Percentiles rank a stretch among this genome's conserved stretches.
These are phyloP conservation scores for Lithophane semibrunnea DNA, from an alignment of 2,888 invertebrate genomes.

Conservation along the genomic window DNA sequence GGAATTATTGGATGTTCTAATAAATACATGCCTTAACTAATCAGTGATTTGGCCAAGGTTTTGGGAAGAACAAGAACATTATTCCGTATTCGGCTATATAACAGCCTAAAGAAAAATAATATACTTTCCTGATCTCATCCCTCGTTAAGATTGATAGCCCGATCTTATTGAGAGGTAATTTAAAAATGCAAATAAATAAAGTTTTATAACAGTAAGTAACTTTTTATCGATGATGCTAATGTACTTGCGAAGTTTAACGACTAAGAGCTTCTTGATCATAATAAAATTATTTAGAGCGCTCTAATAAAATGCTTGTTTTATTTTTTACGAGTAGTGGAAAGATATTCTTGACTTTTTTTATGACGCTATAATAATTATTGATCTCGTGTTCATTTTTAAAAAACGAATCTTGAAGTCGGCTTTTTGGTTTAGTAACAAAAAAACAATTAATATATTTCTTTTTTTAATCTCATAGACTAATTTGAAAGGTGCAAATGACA, in stretches of 20 bases:
- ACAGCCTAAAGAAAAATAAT: slow-evolving; percentile 3
- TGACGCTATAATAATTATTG: neutral
- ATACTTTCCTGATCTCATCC: slow-evolving; percentile 41
- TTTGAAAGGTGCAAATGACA: no score
- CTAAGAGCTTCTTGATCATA: slow-evolving; percentile 63
- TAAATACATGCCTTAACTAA: neutral
- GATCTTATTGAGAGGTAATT: slow-evolving; percentile 53
- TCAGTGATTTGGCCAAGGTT: neutral
- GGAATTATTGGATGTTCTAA: neutral
- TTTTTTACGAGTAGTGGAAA: slow-evolving; percentile 29
- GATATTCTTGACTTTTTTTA: slow-evolving; percentile 1
- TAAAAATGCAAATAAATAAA: slow-evolving; percentile 68
- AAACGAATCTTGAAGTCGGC: neutral
- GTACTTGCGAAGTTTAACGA: slow-evolving; percentile 56
- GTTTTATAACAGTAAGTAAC: slow-evolving; percentile 60
- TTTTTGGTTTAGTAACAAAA: neutral
- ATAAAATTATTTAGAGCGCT: slow-evolving; percentile 59
- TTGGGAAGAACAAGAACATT: neutral
- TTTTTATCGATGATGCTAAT: slow-evolving; percentile 68
- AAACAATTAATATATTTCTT: neutral
- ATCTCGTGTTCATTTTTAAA: neutral
- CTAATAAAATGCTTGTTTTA: slow-evolving; percentile 50
- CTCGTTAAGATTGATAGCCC: slow-evolving; percentile 53
- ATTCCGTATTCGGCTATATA: neutral
- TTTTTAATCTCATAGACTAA: no score